Evolutionary conservation across 1,140 invertebrate genomes (phyloP).

Genomic region (Diorhabda elongata): DNA sequence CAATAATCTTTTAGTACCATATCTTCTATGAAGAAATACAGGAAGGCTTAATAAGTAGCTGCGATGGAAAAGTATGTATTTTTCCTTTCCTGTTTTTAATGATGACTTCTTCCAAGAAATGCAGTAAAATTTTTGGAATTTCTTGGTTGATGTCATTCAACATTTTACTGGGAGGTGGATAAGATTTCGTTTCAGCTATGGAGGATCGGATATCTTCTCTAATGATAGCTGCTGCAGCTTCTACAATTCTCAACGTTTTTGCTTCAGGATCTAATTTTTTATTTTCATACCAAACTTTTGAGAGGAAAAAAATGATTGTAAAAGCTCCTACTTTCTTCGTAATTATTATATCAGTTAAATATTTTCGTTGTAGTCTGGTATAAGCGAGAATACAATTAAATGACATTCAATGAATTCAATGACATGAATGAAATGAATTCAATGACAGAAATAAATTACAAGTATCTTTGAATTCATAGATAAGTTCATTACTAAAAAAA

Average conservation of each 20-base stretch:
- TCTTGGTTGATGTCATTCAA: conserved; percentile 38
- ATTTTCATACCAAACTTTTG: too few species aligned
- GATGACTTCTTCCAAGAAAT: conserved; percentile 39
- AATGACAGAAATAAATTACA: too few species aligned
- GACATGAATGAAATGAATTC: too few species aligned
- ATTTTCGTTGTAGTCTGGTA: too few species aligned
- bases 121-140: conserved; percentile 39
- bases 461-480: too few species aligned
- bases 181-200: conserved; percentile 38
- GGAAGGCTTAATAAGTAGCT: conserved; percentile 40
- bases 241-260: conserved; percentile 36
- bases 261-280: too few species aligned
- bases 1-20: conserved; percentile 39
- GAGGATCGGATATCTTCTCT: conserved; percentile 42
- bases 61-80: conserved; percentile 40
- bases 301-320: too few species aligned
- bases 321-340: too few species aligned
- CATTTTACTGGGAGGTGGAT: conserved; percentile 36
- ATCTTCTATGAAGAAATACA: conserved; percentile 41
- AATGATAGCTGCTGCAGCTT: conserved; percentile 45
- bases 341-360: too few species aligned
- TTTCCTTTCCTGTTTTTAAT: conserved; percentile 39
- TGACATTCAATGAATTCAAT: too few species aligned
- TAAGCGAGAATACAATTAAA: too few species aligned
- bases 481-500: too few species aligned